phyloP scores from a whole-genome alignment of 2,113 vertebrate species.

The Nycticryphes semicollaris region DNA sequence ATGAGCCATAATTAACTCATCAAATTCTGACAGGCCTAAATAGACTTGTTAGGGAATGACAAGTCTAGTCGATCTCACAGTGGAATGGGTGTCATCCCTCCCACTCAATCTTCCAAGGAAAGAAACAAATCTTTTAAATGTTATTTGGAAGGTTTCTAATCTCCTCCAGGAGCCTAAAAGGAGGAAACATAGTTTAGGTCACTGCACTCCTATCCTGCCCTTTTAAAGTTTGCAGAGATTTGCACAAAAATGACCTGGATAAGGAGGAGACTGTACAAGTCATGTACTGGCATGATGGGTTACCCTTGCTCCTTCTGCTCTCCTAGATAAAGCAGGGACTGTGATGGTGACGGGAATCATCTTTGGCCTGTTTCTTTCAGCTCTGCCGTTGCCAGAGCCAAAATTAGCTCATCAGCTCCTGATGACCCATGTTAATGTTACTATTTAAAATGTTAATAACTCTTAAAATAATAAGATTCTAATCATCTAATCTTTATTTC shows the following conservation, averaged over 20 bases:
- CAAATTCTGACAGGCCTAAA: slow-evolving; percentile 24
- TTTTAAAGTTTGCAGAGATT: background rate
- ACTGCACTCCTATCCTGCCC: background rate
- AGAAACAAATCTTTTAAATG: background rate
- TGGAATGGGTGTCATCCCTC: background rate
- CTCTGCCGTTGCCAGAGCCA: background rate
- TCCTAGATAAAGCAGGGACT: background rate
- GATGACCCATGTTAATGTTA: background rate
- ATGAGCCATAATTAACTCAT: slow-evolving; percentile 35
- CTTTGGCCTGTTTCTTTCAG: background rate
- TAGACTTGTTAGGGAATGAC: slow-evolving; percentile 24
- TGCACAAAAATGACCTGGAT: background rate
- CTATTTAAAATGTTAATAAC: slow-evolving; percentile 4
- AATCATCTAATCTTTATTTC: slow-evolving; percentile 7
- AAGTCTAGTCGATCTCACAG: background rate
- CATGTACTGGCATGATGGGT: background rate
- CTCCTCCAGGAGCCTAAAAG: background rate
- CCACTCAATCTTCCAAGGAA: background rate
- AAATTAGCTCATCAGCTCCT: slow-evolving; percentile 25
- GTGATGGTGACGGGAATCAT: background rate
- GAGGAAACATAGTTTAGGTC: background rate
- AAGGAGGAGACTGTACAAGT: background rate
- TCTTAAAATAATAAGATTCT: slow-evolving; percentile 22
- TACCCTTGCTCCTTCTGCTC: background rate
- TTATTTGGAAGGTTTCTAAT: background rate